Conservation (phyloP, 2,797 vertebrate species). For the Tarsius wallacei region DNA sequence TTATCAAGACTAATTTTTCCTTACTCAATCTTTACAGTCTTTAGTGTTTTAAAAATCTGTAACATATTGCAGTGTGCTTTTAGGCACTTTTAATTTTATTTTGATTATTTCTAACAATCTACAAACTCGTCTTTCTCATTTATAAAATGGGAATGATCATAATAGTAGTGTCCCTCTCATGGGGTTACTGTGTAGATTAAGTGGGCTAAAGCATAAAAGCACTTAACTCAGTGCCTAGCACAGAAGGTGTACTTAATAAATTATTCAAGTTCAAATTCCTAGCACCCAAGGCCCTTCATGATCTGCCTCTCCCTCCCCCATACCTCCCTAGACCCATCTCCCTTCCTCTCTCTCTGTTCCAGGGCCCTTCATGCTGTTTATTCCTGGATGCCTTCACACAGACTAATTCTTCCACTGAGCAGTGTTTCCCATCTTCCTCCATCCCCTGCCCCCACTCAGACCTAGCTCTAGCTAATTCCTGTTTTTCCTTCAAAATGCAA, state of each 20-base stretch:
- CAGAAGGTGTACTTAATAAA: neutral
- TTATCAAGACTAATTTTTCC: slow-evolving; percentile 10
- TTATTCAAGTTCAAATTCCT: slow-evolving; percentile 59
- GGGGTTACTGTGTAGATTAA: neutral
- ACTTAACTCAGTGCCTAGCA: neutral
- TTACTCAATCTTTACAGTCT: neutral
- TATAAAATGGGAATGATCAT: neutral
- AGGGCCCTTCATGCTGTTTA: neutral
- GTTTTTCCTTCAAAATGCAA: slow-evolving; percentile 50
- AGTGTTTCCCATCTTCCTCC: neutral
- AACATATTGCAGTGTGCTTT: slow-evolving; percentile 12
- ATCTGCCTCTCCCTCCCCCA: neutral
- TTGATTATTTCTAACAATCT: slow-evolving; percentile 30
- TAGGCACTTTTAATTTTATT: slow-evolving; percentile 46
- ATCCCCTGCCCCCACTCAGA: no score
- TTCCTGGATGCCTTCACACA: neutral
- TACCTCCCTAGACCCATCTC: neutral
- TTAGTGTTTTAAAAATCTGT: slow-evolving; percentile 16
- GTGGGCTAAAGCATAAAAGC: neutral
- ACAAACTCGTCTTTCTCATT: neutral
- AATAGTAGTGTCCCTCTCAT: neutral
- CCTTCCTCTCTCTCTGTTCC: neutral
- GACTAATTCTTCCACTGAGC: neutral
- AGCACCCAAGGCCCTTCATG: slow-evolving; percentile 53
- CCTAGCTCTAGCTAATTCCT: neutral